Conservation (phyloP, 2,113 vertebrate genomes). For the Genyomyrus donnyi region DNA sequence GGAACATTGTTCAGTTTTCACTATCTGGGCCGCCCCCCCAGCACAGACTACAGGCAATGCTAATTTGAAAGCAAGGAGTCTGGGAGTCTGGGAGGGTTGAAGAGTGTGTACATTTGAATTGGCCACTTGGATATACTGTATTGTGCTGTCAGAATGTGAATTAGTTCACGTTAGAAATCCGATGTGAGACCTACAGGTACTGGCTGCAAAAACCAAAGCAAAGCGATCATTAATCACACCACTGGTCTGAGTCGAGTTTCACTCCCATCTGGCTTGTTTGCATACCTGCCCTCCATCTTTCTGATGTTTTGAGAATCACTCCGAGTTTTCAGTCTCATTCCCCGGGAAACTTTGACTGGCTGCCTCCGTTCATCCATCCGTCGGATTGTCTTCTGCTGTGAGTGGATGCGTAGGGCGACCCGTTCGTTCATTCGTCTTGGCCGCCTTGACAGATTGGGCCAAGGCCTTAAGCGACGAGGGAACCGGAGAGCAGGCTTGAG, state of each 20-base stretch:
- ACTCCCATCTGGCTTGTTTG: background rate
- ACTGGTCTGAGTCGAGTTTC: slow-evolving; percentile 29
- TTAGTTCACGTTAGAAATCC: background rate
- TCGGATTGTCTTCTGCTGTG: slow-evolving; percentile 13
- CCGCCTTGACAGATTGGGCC: slow-evolving; percentile 52
- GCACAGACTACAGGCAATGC: background rate
- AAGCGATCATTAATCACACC: slow-evolving; percentile 39
- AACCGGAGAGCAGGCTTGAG: background rate
- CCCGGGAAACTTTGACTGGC: slow-evolving; percentile 11
- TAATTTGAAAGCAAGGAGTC: slow-evolving; percentile 26
- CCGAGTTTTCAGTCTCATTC: slow-evolving; percentile 22
- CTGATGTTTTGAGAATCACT: slow-evolving; percentile 36
- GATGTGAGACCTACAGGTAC: too few relatives aligned
- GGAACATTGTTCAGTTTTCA: background rate
- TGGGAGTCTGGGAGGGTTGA: slow-evolving; percentile 35
- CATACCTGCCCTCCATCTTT: slow-evolving; percentile 5
- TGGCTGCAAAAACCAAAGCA: background rate
- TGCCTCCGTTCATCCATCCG: background rate
- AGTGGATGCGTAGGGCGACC: slow-evolving; percentile 19
- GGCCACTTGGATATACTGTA: background rate
- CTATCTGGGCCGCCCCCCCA: background rate
- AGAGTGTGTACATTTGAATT: background rate
- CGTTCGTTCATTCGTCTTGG: slow-evolving; percentile 50
- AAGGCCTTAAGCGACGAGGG: background rate
- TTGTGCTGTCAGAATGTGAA: background rate